Conservation (phyloP, 2,888 invertebrate genomes). For the Ornithoptera priamus region DNA sequence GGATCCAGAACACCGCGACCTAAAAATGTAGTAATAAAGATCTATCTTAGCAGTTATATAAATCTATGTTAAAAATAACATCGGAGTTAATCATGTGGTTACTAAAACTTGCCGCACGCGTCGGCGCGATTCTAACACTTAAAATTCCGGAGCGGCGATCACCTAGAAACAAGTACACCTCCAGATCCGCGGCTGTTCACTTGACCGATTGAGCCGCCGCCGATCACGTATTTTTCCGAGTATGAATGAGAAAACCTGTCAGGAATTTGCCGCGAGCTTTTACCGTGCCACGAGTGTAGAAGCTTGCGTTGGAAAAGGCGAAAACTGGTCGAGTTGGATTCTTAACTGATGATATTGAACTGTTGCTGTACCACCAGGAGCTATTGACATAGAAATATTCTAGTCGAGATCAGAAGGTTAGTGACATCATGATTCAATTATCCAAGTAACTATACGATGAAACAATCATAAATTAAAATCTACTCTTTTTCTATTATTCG, state of each 20-base stretch:
- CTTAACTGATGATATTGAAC: neutral
- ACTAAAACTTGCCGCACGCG: neutral
- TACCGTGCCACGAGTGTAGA: neutral
- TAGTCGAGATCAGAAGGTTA: too few relatives aligned
- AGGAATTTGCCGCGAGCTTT: constrained; percentile 11
- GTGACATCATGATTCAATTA: too few relatives aligned
- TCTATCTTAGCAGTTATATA: too few relatives aligned
- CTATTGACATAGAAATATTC: too few relatives aligned
- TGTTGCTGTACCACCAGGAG: too few relatives aligned
- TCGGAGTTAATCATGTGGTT: neutral
- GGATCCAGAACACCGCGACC: too few relatives aligned
- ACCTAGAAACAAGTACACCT: constrained; percentile 17
- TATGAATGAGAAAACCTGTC: constrained; percentile 21
- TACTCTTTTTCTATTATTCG: too few relatives aligned
- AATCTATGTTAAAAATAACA: constrained; percentile 1
- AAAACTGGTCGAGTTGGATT: neutral
- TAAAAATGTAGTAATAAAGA: too few relatives aligned
- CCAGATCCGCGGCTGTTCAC: neutral
- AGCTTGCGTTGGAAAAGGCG: constrained; percentile 7
- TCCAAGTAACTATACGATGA: too few relatives aligned
- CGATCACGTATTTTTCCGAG: constrained; percentile 8
- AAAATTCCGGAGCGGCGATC: constrained; percentile 20
- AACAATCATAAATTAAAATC: too few relatives aligned
- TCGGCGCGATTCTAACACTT: constrained; percentile 6
- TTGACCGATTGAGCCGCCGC: constrained; percentile 20